Base-by-base conservation (phyloP, 2,888 invertebrate species). In the Neuroscelio doddi region DNA sequence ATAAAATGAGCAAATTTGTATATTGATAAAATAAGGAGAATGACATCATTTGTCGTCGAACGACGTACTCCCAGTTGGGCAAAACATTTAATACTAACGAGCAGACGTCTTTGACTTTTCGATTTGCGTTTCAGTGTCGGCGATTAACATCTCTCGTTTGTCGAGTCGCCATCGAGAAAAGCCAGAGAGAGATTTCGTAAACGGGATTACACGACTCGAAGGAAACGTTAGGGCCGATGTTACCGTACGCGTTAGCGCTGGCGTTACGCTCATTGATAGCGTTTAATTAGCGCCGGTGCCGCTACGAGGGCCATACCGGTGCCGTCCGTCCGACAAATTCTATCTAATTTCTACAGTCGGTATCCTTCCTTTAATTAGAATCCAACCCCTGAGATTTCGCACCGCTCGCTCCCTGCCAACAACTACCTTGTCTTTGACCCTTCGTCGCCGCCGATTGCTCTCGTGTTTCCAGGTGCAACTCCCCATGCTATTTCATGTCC, bases 291-390 rank as follows among this genome's bases (percentile, higher is more conserved):
- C 67, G 57, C 66, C 45, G 46, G 55, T 63, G 69, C 69, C 65
- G 68, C 70, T 68, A 62, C 57, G 52, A 55, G 53, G 46, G 46
- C 56, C 57, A 41, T 47, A 41, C 44, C 36, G 53, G 36, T 36
- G 45, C 61, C 64, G 64, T 70, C 71, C 69, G 72, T 74, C 74
- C 79, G 77, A 78, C 78, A 78, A 80, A 80, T 80, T 78, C 69
- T 74, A 65, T 71, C 79, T 78, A 80, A 81, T 80, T 80, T 78
- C 79, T 76, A 73, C 77, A 72, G 76, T 73, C 67, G 68, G 72
- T 62, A 73, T 74, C 75, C 76, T 74, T 75, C 75, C 75, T 80
- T 80, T 80, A 80, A 81, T 81, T 80, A 80, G 75, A 81, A 80
- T 74, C 70, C 74, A 64, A 58, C 71, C 74, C 71, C 69, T 65